Evolutionary conservation across 2,113 vertebrate species (phyloP).

Genomic region (Oryzias melastigma): DNA sequence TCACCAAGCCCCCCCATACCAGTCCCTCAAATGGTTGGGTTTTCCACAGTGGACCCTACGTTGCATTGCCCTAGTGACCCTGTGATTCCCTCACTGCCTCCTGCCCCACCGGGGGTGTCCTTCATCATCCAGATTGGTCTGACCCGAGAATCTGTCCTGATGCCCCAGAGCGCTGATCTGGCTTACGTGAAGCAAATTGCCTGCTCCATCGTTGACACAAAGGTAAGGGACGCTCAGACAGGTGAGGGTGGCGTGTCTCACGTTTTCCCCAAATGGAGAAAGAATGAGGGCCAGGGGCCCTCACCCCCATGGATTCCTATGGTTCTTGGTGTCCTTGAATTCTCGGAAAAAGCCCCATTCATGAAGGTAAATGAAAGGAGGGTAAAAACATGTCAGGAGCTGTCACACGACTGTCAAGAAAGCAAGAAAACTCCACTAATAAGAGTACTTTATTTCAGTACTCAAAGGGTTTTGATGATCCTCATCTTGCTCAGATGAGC

Average conservation of each 20-base stretch:
- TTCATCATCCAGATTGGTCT: conserved; percentile 91
- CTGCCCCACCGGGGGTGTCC: conserved; percentile 78
- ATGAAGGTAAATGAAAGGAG: conserved; percentile 1
- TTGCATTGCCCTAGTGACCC: conserved; percentile 50
- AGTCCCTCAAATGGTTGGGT: conserved; percentile 40
- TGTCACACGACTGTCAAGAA: conserved; percentile 1
- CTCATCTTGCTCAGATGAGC: no score
- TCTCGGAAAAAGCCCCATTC: conserved; percentile 5
- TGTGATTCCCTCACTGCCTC: conserved; percentile 34
- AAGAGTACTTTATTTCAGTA: conserved; percentile 3
- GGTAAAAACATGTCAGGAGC: neutral
- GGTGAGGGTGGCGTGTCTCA: conserved; percentile 1
- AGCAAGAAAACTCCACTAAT: conserved; percentile 18
- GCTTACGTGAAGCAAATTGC: conserved; percentile 89
- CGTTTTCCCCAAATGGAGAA: conserved; percentile 1
- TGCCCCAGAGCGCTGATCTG: conserved; percentile 82
- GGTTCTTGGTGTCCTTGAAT: neutral
- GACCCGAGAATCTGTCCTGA: conserved; percentile 85
- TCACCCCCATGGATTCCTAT: neutral
- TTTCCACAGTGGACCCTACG: conserved; percentile 56
- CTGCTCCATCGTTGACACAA: conserved; percentile 90
- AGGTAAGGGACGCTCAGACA: conserved; percentile 71
- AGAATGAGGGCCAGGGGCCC: neutral
- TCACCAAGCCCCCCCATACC: conserved; percentile 52
- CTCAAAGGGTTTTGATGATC: no score